Evolutionary conservation across 23 tunicate species (phyloP).

Genomic region (Pegea sp.): DNA sequence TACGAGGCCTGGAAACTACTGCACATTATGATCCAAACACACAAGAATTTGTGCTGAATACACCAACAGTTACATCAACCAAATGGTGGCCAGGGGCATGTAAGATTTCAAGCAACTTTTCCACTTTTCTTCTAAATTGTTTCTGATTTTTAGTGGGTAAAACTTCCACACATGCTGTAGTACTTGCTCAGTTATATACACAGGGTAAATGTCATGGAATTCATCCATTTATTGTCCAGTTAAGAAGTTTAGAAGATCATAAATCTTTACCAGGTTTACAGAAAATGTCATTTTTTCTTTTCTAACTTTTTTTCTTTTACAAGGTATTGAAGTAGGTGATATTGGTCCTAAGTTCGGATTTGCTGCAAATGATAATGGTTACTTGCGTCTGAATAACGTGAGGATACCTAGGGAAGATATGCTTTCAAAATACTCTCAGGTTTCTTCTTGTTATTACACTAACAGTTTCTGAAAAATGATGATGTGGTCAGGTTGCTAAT

Average conservation of each 20-base stretch:
- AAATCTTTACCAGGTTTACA: conserved; percentile 66
- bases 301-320: background rate
- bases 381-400: conserved; percentile 34
- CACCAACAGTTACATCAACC: conserved; percentile 40
- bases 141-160: too few species aligned
- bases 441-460: background rate
- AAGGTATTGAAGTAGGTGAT: conserved; percentile 80
- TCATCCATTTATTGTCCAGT: conserved; percentile 77
- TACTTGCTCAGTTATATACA: conserved; percentile 68
- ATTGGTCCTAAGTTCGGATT: conserved; percentile 95
- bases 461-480: background rate
- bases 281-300: background rate
- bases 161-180: conserved; percentile 78
- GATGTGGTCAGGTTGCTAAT: conserved; percentile 22
- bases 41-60: conserved; percentile 66
- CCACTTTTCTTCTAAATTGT: too few species aligned
- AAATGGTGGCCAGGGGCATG: conserved; percentile 85
- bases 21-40: conserved; percentile 76
- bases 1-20: conserved; percentile 87
- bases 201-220: conserved; percentile 79
- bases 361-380: conserved; percentile 85
- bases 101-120: too few species aligned
- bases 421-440: conserved; percentile 82
- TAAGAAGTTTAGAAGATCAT: conserved; percentile 78
- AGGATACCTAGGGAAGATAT: conserved; percentile 70